Conservation (phyloP, 2,113 vertebrate genomes). For the Ondatra zibethicus region DNA sequence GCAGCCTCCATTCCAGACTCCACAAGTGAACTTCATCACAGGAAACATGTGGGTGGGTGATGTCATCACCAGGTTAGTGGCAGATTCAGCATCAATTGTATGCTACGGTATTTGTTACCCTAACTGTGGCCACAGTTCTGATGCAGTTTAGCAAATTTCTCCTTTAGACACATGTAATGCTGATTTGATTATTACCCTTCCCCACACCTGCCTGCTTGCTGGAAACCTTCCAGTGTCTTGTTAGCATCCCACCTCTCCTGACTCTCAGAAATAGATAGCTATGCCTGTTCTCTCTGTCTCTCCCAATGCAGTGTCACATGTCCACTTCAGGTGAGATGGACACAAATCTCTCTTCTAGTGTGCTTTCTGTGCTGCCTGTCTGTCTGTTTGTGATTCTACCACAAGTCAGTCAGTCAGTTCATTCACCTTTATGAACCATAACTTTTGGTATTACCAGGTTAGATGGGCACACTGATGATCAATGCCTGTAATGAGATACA, state of each 20-base stretch:
- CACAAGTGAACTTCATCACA: not conserved
- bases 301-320: no score
- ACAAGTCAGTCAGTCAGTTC: not conserved
- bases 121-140: not conserved
- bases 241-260: not conserved
- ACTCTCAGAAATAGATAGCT: not conserved
- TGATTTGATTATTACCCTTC: not conserved
- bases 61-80: not conserved
- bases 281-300: not conserved
- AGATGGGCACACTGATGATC: no score
- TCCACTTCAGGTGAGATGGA: no score
- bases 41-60: not conserved
- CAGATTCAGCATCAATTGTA: not conserved
- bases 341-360: not conserved
- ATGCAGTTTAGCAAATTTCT: not conserved
- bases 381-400: not conserved
- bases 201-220: not conserved
- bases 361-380: not conserved
- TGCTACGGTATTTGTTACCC: not conserved
- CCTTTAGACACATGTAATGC: not conserved
- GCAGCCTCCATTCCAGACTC: not conserved
- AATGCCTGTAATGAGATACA: not conserved
- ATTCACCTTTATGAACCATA: not conserved
- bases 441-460: not conserved
- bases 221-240: rapidly evolving